Evolutionary conservation across 2,888 invertebrate species (phyloP), one percentile per base, ranked within the genome.

Genomic region (Eumerus sabulonum): DNA sequence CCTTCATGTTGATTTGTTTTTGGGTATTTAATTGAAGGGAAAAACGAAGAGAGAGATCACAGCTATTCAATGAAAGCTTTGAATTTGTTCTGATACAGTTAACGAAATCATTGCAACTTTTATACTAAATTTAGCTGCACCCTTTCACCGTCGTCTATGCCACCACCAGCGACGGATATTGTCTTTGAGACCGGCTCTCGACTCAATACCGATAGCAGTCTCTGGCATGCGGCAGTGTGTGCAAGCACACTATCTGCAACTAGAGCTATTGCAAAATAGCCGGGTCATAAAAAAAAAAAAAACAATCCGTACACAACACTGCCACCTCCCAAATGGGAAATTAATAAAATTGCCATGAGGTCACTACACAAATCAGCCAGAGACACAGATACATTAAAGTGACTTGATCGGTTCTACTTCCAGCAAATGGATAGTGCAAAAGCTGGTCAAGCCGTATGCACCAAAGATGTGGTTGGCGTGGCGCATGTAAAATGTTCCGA

Each of bases 21-120:
- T 19, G 82, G 73, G 71, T 53, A 27, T 47, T 47, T 40, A 70
- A 82, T 82, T 84, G 79, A 82, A 82, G 81, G 45, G 70, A 27
- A 27, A 27, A 27, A 27, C 27, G 56, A 60, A 38, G 56, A 35
- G 54, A 64, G 82, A 85, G 84, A 85, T 85, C 86, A 85, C 85
- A 86, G 74, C 73, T 79, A 62, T 53, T 73, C 79, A 73, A 53
- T 18, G 64, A 73, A 73, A 53, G 68, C 79, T 64, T 79, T 73
- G 73, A 79, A 54, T 68, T 67, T 38, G 62, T 76, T 81, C 81
- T 81, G 81, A 76, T 59, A 62, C 38, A 63, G 17, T 44, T 14
- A 53, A 64, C 51, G 63, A 60, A 79, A 36, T 63, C 44, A 57
- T 59, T 56, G 38, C 67, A 76, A 76, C 76, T 76, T 81, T 62